Evolutionary conservation across 2,113 vertebrate species (phyloP).

Genomic region (Mungos mungo): DNA sequence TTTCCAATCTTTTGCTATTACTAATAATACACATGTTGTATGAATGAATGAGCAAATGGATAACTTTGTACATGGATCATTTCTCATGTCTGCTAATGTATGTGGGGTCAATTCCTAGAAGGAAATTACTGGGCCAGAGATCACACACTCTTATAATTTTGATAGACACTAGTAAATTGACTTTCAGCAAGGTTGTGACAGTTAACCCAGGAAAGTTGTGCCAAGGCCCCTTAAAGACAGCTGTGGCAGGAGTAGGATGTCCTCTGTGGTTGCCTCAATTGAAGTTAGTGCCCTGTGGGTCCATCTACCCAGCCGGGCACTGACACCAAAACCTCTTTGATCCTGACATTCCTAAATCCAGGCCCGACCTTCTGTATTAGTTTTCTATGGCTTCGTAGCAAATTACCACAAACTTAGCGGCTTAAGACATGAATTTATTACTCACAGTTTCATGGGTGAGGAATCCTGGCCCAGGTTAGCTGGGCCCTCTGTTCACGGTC

Average conservation of each 20-base stretch:
- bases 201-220: background rate
- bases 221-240: background rate
- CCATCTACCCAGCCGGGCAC: background rate
- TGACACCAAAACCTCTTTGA: background rate
- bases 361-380: background rate
- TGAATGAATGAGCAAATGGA: background rate
- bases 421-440: background rate
- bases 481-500: background rate
- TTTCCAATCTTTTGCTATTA: background rate
- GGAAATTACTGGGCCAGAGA: background rate
- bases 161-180: background rate
- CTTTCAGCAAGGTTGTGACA: background rate
- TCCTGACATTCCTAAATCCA: background rate
- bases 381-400: background rate
- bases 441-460: background rate
- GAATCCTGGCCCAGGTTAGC: background rate
- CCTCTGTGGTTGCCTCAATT: background rate
- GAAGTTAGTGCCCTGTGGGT: background rate
- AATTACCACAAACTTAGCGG: background rate
- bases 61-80: background rate
- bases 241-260: background rate
- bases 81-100: background rate
- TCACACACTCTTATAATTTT: background rate
- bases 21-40: background rate
- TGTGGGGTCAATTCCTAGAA: conserved; percentile 19